Base-by-base conservation (phyloP, 2,797 vertebrate genomes). In the Sciaenops ocellatus region DNA sequence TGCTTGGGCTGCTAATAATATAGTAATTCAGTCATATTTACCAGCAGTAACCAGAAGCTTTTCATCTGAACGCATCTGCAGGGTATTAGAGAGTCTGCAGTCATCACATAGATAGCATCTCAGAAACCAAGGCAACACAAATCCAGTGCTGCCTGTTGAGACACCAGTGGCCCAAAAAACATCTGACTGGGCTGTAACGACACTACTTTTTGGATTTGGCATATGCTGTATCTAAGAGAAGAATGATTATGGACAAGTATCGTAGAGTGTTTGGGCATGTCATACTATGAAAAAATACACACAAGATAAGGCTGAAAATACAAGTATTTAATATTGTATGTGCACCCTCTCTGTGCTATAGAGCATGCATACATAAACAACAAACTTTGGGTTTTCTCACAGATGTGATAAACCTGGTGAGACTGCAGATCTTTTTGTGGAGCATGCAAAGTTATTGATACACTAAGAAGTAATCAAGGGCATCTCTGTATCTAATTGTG, bases 121-220 rank as follows among this genome's bases (percentile, higher is more conserved):
- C 38, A 50, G 85, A 80, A 94, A 94, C 94, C 91, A 92, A 76
- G 90, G 90, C 84, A 93, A 94, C 92, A 65, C 84, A 92, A 93
- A 93, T 88, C 87, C 79, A 46, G 17, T n/a, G 73, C 34, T 68
- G 62, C 82, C 69, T 78, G 71, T 66, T 67, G 85, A 83, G 66
- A 86, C 44, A 72, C 71, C 79, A 85, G 75, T 12, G 46, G 4
- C 48, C 77, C 65, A 66, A 68, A 77, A 80, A 61, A 68, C 78
- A 71, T 46, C 60, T 62, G 69, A 79, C 65, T 5, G 26, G 24
- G 28, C 42, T 44, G 51, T n/a, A 69, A 0, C 0, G n/a, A 22
- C 48, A 22, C 16, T 41, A 4, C 2, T 30, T n/a, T 41, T 46
- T 42, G 26, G n/a, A 55, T 56, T 41, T 38, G 12, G 47, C n/a